These are phyloP conservation scores for Machimus rusticus DNA, from an alignment of 2,888 invertebrate species.

Conservation along the genomic window DNA sequence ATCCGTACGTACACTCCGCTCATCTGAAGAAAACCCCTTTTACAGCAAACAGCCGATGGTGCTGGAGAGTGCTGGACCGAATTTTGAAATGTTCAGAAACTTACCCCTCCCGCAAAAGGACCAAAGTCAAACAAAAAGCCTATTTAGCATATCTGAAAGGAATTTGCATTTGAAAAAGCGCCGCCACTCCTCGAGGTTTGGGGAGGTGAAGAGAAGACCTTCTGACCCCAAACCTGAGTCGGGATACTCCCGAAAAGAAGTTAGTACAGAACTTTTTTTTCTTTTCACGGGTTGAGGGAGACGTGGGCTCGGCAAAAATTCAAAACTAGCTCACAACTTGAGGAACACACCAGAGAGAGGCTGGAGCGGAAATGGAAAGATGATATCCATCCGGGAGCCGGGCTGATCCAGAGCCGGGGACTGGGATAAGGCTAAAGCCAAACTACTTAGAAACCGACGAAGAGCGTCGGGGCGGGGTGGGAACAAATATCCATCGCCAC, in stretches of 20 bases:
- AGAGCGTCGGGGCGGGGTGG: neutral
- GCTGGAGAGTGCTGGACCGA: neutral
- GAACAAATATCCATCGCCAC: neutral
- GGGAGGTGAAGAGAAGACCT: neutral
- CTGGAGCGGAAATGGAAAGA: neutral
- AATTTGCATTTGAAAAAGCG: neutral
- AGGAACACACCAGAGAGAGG: neutral
- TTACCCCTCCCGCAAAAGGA: neutral
- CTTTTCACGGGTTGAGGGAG: neutral
- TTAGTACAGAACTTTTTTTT: neutral
- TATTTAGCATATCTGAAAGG: neutral
- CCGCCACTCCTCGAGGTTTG: neutral
- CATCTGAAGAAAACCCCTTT: neutral
- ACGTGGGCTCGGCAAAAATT: neutral
- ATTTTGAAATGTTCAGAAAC: neutral
- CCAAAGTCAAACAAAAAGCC: neutral
- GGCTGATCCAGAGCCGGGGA: neutral
- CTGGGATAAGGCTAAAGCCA: neutral
- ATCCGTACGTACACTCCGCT: neutral
- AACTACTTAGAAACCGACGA: neutral
- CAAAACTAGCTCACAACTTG: neutral
- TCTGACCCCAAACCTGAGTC: neutral
- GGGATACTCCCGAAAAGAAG: neutral
- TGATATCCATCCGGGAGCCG: neutral
- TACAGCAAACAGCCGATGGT: neutral